Evolutionary conservation across 2,888 invertebrate genomes (phyloP).

Genomic region (Creontiades dilutus): DNA sequence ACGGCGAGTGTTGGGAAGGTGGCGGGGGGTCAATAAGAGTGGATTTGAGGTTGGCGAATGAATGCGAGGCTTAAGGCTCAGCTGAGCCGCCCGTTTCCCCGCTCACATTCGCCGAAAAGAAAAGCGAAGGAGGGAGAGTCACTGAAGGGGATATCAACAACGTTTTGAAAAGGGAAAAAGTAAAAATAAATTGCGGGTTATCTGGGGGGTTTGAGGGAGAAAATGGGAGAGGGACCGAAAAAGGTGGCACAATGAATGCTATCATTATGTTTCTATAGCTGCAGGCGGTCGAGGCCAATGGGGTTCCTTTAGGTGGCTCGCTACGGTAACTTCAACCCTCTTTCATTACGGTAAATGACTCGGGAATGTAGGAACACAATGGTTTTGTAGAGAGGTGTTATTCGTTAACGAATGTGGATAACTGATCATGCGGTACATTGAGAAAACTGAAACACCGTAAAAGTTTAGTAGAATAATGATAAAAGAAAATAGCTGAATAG

Average conservation of each 20-base stretch:
- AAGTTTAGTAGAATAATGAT: too few species aligned
- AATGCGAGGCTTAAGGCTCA: constrained; percentile 13
- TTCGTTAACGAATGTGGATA: too few species aligned
- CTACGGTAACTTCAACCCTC: too few species aligned
- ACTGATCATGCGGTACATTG: too few species aligned
- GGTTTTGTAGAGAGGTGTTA: too few species aligned
- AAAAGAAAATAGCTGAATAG: too few species aligned
- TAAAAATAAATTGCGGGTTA: neutral
- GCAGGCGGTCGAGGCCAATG: neutral
- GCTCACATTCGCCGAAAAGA: neutral
- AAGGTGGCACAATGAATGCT: neutral
- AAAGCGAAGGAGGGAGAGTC: neutral
- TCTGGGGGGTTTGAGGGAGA: neutral
- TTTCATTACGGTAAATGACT: too few species aligned
- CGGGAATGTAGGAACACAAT: too few species aligned
- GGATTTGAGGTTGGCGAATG: neutral
- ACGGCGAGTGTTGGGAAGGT: too few species aligned
- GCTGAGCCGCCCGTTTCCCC: neutral
- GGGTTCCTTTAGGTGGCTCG: too few species aligned
- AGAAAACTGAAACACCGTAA: too few species aligned
- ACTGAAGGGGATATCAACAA: constrained; percentile 3
- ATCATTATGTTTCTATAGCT: neutral
- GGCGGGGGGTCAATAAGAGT: neutral
- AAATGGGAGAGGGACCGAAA: neutral
- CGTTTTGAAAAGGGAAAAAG: constrained; percentile 7